Evolutionary conservation across 2,113 vertebrate genomes (phyloP).

Genomic region (Arvicanthis niloticus): DNA sequence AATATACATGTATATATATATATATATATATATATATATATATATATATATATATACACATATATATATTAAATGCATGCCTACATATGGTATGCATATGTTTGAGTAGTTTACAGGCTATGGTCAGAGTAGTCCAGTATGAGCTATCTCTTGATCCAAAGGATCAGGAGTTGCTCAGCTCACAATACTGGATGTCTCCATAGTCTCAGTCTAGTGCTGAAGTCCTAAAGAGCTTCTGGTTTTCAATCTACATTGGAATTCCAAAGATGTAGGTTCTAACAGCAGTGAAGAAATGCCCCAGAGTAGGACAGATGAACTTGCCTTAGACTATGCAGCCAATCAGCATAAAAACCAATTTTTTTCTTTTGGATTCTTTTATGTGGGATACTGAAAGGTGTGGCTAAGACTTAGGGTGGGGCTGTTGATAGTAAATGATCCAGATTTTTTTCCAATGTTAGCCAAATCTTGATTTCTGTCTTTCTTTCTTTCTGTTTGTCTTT

Average conservation of each 20-base stretch:
- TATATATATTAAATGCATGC: too few species aligned
- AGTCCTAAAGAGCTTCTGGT: neutral
- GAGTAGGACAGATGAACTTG: neutral
- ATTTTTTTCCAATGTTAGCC: neutral
- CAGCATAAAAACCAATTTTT: neutral
- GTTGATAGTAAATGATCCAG: too few species aligned
- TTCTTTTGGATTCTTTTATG: neutral
- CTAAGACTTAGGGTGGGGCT: neutral
- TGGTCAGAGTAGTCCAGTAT: neutral
- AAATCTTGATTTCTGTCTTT: too few species aligned
- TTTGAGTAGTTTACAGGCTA: neutral
- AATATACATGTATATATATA: neutral
- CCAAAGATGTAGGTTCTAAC: neutral
- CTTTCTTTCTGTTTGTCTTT: too few species aligned
- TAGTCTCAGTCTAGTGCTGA: accelerated
- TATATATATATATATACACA: neutral
- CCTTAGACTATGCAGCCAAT: neutral
- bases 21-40: neutral
- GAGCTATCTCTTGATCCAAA: neutral
- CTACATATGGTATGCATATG: neutral
- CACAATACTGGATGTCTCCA: neutral
- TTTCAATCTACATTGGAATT: neutral
- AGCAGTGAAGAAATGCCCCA: neutral
- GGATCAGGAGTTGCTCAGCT: neutral
- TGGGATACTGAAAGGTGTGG: neutral